Evolutionary conservation across 2,888 invertebrate species (phyloP), one percentile per base, ranked within the genome.

Genomic region (Drosophila prolongata): DNA sequence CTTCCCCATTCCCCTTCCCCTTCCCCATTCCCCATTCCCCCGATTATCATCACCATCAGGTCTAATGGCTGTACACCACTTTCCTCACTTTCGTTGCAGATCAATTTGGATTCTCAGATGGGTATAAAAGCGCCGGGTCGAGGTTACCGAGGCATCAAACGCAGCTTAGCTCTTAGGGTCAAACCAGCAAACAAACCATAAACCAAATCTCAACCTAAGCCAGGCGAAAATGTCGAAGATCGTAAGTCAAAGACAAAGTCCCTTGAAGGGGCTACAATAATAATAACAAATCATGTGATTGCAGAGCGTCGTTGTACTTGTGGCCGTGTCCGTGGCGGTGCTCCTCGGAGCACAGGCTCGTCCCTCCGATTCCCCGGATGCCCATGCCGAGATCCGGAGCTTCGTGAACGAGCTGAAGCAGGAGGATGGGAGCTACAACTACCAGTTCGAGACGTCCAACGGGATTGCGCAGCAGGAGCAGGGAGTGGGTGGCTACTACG

Each of bases 401-500:
- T 93, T 38, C 67, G 78, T 19, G 91, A 93, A 61, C 42, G 81
- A 90, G 50, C 68, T 80, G 38, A 83, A 85, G 64, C 68, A 70
- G 61, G 79, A 73, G 6, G 94, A 94, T 62, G 80, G 91, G n/a
- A 77, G 87, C 49, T 94, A 90, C 91, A 64, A 87, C 1, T 94
- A 90, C 87, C 50, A 57, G 3, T 95, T 90, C 83, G 91, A 94
- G 80, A 95, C 95, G 74, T 92, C 91, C 49, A 95, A 95, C 81
- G 95, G 95, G 11, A 95, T 95, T 86, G 50, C 85, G 0, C 94
- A 90, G 14, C 93, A 94, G 80, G 94, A 94, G 85, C 78, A 81
- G 46, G 95, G 95, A 71, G 90, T 79, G 8, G 90, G 95, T 73
- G 93, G 93, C 88, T 93, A 93, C 83, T 80, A 89, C 24, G 94